These are phyloP conservation scores for Micropoecilia bifurca DNA, from an alignment of 2,797 vertebrate species.

Conservation along the genomic window DNA sequence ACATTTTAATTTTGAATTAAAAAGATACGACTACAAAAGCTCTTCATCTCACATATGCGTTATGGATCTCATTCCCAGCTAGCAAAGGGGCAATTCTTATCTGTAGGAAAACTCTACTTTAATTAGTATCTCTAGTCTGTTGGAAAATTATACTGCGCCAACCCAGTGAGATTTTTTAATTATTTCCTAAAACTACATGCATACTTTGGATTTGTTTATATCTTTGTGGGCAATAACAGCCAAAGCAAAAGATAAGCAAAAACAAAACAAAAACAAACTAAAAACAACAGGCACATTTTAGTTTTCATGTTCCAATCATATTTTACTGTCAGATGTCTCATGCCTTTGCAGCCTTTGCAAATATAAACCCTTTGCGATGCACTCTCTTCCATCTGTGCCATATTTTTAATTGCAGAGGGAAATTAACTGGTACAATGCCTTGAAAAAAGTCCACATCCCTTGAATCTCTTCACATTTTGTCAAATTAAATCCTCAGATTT, in stretches of 20 bases:
- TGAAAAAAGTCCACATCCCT: neutral
- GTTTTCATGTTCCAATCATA: neutral
- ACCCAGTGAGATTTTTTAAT: conserved; percentile 4
- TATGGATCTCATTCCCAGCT: conserved; percentile 6
- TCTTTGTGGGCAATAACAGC: conserved; percentile 1
- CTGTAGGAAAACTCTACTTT: conserved; percentile 2
- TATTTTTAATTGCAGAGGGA: conserved; percentile 23
- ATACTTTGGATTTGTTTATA: conserved; percentile 7
- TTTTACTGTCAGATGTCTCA: conserved; percentile 1
- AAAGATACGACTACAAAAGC: conserved; percentile 35
- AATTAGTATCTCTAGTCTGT: conserved; percentile 21
- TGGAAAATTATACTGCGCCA: conserved; percentile 9
- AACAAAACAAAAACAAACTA: neutral
- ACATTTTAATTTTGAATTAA: conserved; percentile 48
- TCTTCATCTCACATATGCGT: conserved; percentile 14
- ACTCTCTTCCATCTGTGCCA: conserved; percentile 18
- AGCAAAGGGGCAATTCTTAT: conserved; percentile 24
- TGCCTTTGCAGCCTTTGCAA: conserved; percentile 11
- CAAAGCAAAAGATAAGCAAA: neutral
- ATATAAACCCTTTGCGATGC: conserved; percentile 5
- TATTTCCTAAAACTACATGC: conserved; percentile 7
- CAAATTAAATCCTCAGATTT: neutral
- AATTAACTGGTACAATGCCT: conserved; percentile 7
- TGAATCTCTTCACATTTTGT: neutral
- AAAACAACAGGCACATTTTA: conserved; percentile 1